Base-by-base conservation (phyloP, 2,888 invertebrate genomes). In the Phanerotoma sp. region DNA sequence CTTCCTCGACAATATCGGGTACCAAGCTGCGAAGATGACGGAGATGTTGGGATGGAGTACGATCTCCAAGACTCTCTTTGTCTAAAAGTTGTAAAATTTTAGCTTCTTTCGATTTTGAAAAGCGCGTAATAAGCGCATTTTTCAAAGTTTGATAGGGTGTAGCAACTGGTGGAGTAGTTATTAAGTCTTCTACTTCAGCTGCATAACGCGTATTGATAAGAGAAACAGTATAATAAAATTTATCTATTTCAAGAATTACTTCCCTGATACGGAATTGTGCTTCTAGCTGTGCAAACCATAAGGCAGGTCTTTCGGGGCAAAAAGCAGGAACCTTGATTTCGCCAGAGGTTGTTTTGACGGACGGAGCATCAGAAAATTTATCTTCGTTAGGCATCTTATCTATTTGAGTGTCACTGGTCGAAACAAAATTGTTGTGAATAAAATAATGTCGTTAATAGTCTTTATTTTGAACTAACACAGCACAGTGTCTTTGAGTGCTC, bases 101-200 rank as follows among this genome's bases (percentile, higher is more conserved):
- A 9, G 13, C 57, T 30, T 58, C 58, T 37, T 58, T 58, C 0
- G 64, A 63, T 1, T 54, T 4, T 6, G 61, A 53, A 5, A 64
- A 51, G 3, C 65, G 55, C 1, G 47, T 44, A 2, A 71, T 65
- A 5, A 72, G 54, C 79, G 1, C 64, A 0, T 28, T 21, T 53
- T 70, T 71, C 1, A 72, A 16, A 6, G 15, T 54, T 2, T 41
- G 41, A 40, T 66, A 68, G 15, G 57, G 60, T 11, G 50, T 52
- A 7, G 21, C 22, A 1, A 15, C 21, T 2, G 67, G 70, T 3
- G 63, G 64, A n/a, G 57, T 57, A 0, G 55, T 11, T 2, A 69
- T 56, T 1, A 57, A 4, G 9, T 37, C 28, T 28, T 54, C 50
- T 1, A 57, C 46, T 18, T 57, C 51, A 1, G 20, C 37, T 5